A percentile compares a stretch with the other conserved stretches of the same genome.
phyloP scores from a whole-genome alignment of 2,797 vertebrate species.

The Enteromius afrohamiltoni region DNA sequence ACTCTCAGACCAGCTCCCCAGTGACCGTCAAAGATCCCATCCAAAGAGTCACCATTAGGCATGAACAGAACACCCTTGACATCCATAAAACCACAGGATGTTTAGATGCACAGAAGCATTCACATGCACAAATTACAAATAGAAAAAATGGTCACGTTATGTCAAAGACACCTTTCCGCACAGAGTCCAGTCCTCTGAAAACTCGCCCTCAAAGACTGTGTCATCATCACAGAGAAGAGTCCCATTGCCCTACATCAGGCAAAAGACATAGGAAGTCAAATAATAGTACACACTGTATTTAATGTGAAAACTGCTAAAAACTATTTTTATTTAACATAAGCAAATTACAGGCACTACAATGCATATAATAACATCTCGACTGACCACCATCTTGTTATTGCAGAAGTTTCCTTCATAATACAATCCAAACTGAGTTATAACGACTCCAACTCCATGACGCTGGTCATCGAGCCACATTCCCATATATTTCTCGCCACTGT shows the following conservation, averaged over 20 bases:
- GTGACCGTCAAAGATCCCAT: slow-evolving; percentile 90
- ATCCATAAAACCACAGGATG: slow-evolving; percentile 1
- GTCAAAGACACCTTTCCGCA: slow-evolving; percentile 85
- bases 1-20: slow-evolving; percentile 93
- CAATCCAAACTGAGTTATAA: slow-evolving; percentile 91
- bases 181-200: slow-evolving; percentile 92
- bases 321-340: not conserved
- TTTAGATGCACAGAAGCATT: not conserved
- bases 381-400: slow-evolving; percentile 94
- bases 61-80: slow-evolving; percentile 80
- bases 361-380: slow-evolving; percentile 58
- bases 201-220: slow-evolving; percentile 91
- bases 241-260: slow-evolving; percentile 82
- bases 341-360: not conserved
- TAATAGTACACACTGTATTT: not conserved
- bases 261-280: not conserved
- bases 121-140: not conserved
- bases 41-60: slow-evolving; percentile 89
- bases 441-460: slow-evolving; percentile 86
- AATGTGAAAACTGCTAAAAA: not conserved
- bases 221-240: slow-evolving; percentile 92
- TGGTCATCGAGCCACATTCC: slow-evolving; percentile 92
- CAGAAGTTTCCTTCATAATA: slow-evolving; percentile 93
- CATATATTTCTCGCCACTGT: slow-evolving; percentile 96
- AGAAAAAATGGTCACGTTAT: not conserved